Conservation (phyloP, 2,888 invertebrate genomes). For the Clistopyga incitator region DNA sequence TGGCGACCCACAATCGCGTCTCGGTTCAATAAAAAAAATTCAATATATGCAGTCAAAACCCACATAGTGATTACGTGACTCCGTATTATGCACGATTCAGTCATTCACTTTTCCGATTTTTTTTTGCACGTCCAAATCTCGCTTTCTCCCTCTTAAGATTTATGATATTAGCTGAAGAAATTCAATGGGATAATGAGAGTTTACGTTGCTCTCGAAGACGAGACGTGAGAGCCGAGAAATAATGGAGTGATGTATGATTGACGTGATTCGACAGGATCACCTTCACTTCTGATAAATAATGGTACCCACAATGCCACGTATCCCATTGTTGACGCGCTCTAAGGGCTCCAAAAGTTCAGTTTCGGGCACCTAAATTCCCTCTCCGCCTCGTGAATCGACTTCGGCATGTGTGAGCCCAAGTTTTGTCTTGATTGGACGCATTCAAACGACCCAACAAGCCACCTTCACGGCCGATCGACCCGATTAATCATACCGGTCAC, state of each 20-base stretch:
- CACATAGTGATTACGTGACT: conserved; percentile 9
- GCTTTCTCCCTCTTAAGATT: conserved; percentile 34
- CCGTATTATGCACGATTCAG: conserved; percentile 4
- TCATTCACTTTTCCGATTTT: conserved; percentile 21
- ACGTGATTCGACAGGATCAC: conserved; percentile 55
- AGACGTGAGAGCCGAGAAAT: conserved; percentile 43
- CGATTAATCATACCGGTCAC: conserved; percentile 75
- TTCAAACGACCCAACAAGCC: conserved; percentile 66
- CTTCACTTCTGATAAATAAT: conserved; percentile 57
- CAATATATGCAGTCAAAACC: conserved; percentile 5
- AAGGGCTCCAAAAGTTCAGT: conserved; percentile 48
- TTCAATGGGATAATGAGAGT: conserved; percentile 45
- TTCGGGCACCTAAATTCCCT: conserved; percentile 26
- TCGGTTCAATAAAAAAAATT: not conserved
- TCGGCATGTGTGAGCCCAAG: conserved; percentile 4
- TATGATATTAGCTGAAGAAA: conserved; percentile 55
- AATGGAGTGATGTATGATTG: conserved; percentile 53
- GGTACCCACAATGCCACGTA: conserved; percentile 1
- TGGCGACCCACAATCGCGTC: not conserved
- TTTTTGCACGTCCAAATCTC: not conserved
- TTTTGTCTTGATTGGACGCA: conserved; percentile 70
- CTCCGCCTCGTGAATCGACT: conserved; percentile 22
- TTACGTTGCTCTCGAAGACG: conserved; percentile 12
- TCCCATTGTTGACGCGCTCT: conserved; percentile 7
- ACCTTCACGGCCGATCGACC: conserved; percentile 70